Evolutionary conservation across 92 coral and sea anemone species (phyloP).

Genomic region (Siderastrea siderea): DNA sequence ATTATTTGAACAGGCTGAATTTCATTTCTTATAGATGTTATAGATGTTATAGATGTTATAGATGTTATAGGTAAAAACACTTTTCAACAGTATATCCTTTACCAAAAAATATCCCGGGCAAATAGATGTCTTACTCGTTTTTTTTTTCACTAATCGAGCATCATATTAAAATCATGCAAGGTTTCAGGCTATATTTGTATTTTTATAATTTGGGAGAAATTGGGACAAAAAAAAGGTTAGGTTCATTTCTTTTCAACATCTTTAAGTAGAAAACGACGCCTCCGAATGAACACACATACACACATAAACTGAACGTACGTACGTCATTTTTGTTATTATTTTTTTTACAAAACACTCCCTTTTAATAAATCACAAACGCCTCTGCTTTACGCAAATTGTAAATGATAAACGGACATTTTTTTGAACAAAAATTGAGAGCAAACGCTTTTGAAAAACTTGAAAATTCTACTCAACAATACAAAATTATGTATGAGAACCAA

Average conservation of each 20-base stretch:
- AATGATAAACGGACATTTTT: slow-evolving; percentile 19
- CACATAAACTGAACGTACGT: not conserved
- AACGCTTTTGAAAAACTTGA: not conserved
- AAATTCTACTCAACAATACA: too few species aligned
- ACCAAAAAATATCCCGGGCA: too few species aligned
- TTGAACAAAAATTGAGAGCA: not conserved
- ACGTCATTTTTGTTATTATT: slow-evolving; percentile 20
- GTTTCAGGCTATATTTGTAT: not conserved
- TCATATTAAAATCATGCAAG: too few species aligned
- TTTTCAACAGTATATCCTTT: too few species aligned
- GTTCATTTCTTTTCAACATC: slow-evolving; percentile 1
- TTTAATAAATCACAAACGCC: not conserved
- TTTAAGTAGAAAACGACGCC: slow-evolving; percentile 9
- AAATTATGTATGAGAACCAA: too few species aligned
- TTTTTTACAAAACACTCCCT: not conserved
- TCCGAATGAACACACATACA: not conserved
- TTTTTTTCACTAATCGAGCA: too few species aligned
- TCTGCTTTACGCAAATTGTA: slow-evolving; percentile 10
- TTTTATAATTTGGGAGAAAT: not conserved
- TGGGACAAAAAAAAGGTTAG: too few species aligned
- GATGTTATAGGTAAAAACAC: too few species aligned
- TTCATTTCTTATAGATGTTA: not conserved
- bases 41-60: too few species aligned
- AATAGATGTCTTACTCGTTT: too few species aligned
- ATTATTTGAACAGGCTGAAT: not conserved